Evolutionary conservation across 2,888 invertebrate species (phyloP).

Genomic region (Microplitis manilae): DNA sequence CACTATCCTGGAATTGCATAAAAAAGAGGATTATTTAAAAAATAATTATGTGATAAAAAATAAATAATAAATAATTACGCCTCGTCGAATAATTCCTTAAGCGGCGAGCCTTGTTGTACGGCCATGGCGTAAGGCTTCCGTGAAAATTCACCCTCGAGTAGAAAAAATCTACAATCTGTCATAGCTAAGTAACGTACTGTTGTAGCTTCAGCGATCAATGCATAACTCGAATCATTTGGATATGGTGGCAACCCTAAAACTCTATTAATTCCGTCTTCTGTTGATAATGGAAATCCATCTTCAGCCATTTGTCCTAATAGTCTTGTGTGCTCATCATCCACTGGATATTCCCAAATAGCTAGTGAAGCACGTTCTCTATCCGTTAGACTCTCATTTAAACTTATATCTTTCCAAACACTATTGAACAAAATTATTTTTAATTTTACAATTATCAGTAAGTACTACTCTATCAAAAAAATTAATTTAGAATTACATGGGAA

Average conservation of each 20-base stretch:
- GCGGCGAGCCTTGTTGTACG: conserved; percentile 94
- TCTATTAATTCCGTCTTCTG: conserved; percentile 83
- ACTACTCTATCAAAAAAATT: too few species aligned
- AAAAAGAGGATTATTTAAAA: too few species aligned
- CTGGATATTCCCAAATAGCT: conserved; percentile 99
- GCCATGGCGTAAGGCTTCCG: conserved; percentile 97
- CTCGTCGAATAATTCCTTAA: conserved; percentile 95
- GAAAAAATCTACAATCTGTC: conserved; percentile 90
- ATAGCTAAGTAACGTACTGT: conserved; percentile 87
- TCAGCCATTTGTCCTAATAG: conserved; percentile 97
- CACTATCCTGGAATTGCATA: not conserved
- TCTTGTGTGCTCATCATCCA: conserved; percentile 98
- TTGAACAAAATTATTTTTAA: conserved; percentile 44
- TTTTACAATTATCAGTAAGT: not conserved
- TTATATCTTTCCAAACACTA: conserved; percentile 99
- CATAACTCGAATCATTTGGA: conserved; percentile 87
- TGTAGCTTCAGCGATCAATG: conserved; percentile 94
- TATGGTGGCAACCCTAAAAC: conserved; percentile 78
- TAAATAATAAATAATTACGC: conserved; percentile 79
- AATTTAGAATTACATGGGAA: too few species aligned
- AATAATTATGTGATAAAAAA: not conserved
- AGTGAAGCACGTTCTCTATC: conserved; percentile 92
- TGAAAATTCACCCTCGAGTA: conserved; percentile 97
- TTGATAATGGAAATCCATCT: conserved; percentile 84
- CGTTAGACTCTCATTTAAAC: conserved; percentile 91